phyloP scores from a whole-genome alignment of 1,140 invertebrate species.

The Lycorma delicatula region DNA sequence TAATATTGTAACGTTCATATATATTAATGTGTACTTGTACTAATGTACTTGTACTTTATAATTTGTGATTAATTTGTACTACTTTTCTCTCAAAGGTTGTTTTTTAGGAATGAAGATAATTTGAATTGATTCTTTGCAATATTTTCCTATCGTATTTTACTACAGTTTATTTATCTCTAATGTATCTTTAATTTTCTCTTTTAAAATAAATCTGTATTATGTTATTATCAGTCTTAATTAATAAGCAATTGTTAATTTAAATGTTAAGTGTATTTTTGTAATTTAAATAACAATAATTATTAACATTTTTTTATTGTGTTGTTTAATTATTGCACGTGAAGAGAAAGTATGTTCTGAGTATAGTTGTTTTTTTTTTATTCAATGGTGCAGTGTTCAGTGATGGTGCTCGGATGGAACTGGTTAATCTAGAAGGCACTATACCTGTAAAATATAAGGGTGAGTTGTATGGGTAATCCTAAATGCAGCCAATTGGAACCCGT shows the following conservation, averaged over 20 bases:
- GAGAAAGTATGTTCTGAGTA: constrained; percentile 10
- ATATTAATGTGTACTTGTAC: too few species aligned
- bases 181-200: too few species aligned
- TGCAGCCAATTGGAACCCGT: background rate
- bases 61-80: too few species aligned
- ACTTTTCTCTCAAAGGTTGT: too few species aligned
- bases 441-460: constrained; percentile 83
- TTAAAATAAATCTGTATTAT: background rate
- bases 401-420: constrained; percentile 70
- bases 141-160: too few species aligned
- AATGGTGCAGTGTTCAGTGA: constrained; percentile 82
- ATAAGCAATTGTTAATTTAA: background rate
- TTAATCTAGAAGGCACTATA: constrained; percentile 85
- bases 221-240: background rate
- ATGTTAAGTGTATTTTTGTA: constrained; percentile 14
- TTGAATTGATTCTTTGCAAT: too few species aligned
- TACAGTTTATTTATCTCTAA: too few species aligned
- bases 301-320: constrained; percentile 12
- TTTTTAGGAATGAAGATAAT: too few species aligned
- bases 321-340: constrained; percentile 13
- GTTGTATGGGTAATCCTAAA: constrained; percentile 9
- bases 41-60: too few species aligned
- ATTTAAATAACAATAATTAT: constrained; percentile 12
- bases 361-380: constrained; percentile 39
- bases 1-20: too few species aligned